Evolutionary conservation across 2,113 vertebrate species (phyloP).

Genomic region (Ia io): DNA sequence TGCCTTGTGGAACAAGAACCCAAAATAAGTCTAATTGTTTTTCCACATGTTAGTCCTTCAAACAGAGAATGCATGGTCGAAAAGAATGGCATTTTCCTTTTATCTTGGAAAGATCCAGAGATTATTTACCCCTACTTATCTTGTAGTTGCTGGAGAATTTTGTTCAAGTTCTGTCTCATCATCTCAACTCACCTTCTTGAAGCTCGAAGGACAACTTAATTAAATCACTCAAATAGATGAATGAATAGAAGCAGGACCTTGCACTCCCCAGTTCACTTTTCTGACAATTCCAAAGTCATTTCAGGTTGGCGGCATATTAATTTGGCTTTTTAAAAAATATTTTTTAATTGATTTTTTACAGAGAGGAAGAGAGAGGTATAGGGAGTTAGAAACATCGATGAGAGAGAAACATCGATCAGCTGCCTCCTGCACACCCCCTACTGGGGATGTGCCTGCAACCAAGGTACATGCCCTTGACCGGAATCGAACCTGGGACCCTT

Average conservation of each 20-base stretch:
- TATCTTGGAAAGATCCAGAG: background rate
- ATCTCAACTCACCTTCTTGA: background rate
- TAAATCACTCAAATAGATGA: slow-evolving; percentile 16
- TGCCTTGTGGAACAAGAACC: background rate
- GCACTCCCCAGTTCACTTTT: background rate
- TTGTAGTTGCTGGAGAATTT: background rate
- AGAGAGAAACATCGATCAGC: too few relatives aligned
- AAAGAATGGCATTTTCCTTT: background rate
- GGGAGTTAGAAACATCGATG: too few relatives aligned
- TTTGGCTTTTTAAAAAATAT: background rate
- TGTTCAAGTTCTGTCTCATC: background rate
- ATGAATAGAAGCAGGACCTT: background rate
- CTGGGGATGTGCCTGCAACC: too few relatives aligned
- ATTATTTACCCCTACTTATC: background rate
- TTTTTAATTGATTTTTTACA: too few relatives aligned
- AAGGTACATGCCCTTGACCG: too few relatives aligned
- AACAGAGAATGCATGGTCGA: background rate
- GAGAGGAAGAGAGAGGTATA: too few relatives aligned
- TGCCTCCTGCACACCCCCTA: too few relatives aligned
- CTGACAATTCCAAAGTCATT: slow-evolving; percentile 14
- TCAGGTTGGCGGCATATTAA: background rate
- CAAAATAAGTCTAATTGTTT: slow-evolving; percentile 15
- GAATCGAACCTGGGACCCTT: too few relatives aligned
- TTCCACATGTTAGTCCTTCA: background rate
- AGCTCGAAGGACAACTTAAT: slow-evolving; percentile 17